Evolutionary conservation across 2,113 vertebrate species (phyloP).

Genomic region (Scatophagus argus): DNA sequence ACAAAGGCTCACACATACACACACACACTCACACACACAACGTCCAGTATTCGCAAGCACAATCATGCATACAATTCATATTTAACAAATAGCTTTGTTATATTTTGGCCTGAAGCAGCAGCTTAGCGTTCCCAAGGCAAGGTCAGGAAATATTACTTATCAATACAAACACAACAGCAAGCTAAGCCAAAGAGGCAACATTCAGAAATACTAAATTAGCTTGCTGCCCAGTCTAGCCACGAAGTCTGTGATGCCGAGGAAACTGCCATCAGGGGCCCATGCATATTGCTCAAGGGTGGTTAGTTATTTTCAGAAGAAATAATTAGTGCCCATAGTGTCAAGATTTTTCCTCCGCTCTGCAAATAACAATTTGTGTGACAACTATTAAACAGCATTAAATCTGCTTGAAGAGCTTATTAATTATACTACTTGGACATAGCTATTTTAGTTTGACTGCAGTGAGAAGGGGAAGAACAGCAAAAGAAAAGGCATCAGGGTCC

Average conservation of each 20-base stretch:
- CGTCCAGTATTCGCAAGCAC: not conserved
- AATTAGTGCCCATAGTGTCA: slow-evolving; percentile 67
- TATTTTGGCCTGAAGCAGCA: slow-evolving; percentile 17
- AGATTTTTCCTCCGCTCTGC: slow-evolving; percentile 50
- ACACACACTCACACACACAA: not conserved
- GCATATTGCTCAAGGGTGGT: slow-evolving; percentile 53
- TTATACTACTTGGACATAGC: slow-evolving; percentile 50
- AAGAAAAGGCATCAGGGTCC: slow-evolving; percentile 23
- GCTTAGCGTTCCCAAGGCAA: slow-evolving; percentile 35
- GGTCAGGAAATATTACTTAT: slow-evolving; percentile 43
- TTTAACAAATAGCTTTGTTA: slow-evolving; percentile 34
- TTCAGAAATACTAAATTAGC: slow-evolving; percentile 49
- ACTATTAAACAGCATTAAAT: slow-evolving; percentile 72
- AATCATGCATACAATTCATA: not conserved
- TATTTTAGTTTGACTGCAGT: slow-evolving; percentile 50
- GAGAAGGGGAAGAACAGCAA: not conserved
- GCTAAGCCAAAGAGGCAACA: slow-evolving; percentile 20
- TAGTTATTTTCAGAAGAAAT: slow-evolving; percentile 73
- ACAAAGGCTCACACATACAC: slow-evolving; percentile 5
- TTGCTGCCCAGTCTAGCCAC: slow-evolving; percentile 31
- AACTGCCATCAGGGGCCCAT: slow-evolving; percentile 15
- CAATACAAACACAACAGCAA: slow-evolving; percentile 33
- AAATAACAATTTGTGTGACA: slow-evolving; percentile 71
- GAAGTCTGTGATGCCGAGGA: slow-evolving; percentile 49
- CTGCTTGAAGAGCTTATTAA: slow-evolving; percentile 62